phyloP scores from a whole-genome alignment of 37 sponge, comb jelly and placozoan genomes.

The Eunapius fragilis region DNA sequence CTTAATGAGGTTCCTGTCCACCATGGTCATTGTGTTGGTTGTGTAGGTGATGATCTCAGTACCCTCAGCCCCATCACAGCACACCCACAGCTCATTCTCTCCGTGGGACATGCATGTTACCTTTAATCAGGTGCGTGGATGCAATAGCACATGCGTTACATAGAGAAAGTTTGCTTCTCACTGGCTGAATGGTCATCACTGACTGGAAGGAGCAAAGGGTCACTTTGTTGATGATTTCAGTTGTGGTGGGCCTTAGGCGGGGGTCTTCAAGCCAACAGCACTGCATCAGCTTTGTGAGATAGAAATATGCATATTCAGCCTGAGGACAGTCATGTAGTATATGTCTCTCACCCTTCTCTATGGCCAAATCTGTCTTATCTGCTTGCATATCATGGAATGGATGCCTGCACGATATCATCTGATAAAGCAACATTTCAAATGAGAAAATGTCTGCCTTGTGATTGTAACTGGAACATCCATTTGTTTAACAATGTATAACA shows the following conservation, averaged over 20 bases:
- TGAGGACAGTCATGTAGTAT: conserved; percentile 6
- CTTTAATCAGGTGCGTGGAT: too few relatives aligned
- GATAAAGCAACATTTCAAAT: conserved; percentile 48
- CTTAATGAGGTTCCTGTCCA: neutral
- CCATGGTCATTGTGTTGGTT: conserved; percentile 3
- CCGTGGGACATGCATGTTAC: too few relatives aligned
- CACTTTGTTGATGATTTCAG: conserved; percentile 1
- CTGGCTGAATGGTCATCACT: conserved; percentile 7
- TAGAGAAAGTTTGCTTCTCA: conserved; percentile 11
- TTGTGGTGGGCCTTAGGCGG: conserved; percentile 8
- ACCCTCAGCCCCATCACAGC: conserved; percentile 21
- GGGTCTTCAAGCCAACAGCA: conserved; percentile 38
- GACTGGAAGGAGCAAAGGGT: conserved; percentile 8
- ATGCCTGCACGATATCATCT: conserved; percentile 26
- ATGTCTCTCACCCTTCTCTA: conserved; percentile 28
- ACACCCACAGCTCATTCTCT: conserved; percentile 24
- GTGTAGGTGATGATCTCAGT: conserved; percentile 17
- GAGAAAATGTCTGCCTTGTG: conserved; percentile 52
- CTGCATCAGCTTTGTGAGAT: conserved; percentile 35
- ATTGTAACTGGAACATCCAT: conserved; percentile 13
- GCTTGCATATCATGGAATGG: conserved; percentile 12
- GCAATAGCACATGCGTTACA: neutral
- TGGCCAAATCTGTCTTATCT: neutral
- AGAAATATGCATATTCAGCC: conserved; percentile 14
- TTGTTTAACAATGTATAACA: conserved; percentile 5